Evolutionary conservation across 2,797 vertebrate species (phyloP).

Genomic region (Cynodonichthys magdalenae): DNA sequence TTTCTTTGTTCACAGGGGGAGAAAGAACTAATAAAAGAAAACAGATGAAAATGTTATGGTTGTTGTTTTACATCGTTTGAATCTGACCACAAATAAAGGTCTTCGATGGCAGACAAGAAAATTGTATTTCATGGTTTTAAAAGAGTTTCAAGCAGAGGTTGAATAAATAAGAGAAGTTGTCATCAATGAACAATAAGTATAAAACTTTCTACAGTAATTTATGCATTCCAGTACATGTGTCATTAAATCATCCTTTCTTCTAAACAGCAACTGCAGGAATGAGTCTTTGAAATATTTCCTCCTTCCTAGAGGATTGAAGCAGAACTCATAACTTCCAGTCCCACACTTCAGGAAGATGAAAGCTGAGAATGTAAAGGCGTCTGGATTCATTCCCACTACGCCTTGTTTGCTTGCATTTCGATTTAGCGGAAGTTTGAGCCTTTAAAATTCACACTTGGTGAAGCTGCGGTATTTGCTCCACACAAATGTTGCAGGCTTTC

Average conservation of each 20-base stretch:
- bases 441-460: constrained; percentile 72
- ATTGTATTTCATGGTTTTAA: constrained; percentile 16
- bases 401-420: constrained; percentile 42
- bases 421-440: constrained; percentile 50
- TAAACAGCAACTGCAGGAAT: constrained; percentile 20
- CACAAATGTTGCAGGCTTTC: constrained; percentile 48
- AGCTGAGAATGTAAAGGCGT: constrained; percentile 46
- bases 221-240: not conserved
- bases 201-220: constrained; percentile 19
- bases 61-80: constrained; percentile 13
- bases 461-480: constrained; percentile 58
- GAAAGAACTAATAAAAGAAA: constrained; percentile 27
- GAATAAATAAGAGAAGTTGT: constrained; percentile 22
- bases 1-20: constrained; percentile 1
- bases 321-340: constrained; percentile 55
- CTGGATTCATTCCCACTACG: constrained; percentile 56
- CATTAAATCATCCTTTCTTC: constrained; percentile 10
- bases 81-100: constrained; percentile 23
- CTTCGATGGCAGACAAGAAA: constrained; percentile 25
- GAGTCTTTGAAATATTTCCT: constrained; percentile 34
- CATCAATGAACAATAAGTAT: constrained; percentile 10
- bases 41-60: constrained; percentile 33
- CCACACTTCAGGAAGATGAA: constrained; percentile 49
- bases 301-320: constrained; percentile 33
- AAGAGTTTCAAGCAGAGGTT: constrained; percentile 9